These are phyloP conservation scores for Drosophila pseudoobscura DNA, from an alignment of 1,140 invertebrate genomes.

Conservation along the genomic window DNA sequence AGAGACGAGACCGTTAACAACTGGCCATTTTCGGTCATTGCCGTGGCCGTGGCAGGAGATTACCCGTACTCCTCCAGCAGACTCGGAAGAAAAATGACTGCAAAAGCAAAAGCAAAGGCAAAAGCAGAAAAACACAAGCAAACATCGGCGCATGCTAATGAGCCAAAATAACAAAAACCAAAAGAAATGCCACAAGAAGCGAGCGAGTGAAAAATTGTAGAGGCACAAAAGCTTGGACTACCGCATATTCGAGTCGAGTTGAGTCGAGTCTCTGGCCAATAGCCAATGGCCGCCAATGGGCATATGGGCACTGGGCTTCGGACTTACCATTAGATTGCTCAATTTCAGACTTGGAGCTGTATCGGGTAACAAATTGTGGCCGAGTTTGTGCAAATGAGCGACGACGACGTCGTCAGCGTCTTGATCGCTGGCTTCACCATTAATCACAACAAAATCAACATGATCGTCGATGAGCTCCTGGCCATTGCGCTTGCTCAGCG, in stretches of 20 bases:
- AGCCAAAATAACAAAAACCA: slow-evolving; percentile 43
- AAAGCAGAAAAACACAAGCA: slow-evolving; percentile 36
- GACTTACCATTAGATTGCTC: slow-evolving; percentile 83
- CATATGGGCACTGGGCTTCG: neutral
- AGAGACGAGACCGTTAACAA: slow-evolving; percentile 34
- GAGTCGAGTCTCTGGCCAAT: slow-evolving; percentile 13
- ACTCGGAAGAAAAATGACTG: slow-evolving; percentile 14
- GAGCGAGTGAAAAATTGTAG: slow-evolving; percentile 12
- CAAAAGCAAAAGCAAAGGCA: slow-evolving; percentile 15
- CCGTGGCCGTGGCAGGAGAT: slow-evolving; percentile 54
- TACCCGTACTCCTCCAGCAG: neutral
- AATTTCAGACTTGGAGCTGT: slow-evolving; percentile 82
- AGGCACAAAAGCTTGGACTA: slow-evolving; percentile 36
- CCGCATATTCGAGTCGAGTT: slow-evolving; percentile 7
- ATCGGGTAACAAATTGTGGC: slow-evolving; percentile 78
- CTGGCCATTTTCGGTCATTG: slow-evolving; percentile 73
- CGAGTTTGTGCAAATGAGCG: slow-evolving; percentile 63
- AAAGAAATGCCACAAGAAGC: slow-evolving; percentile 1
- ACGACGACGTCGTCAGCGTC: slow-evolving; percentile 35
- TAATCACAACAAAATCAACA: slow-evolving; percentile 80
- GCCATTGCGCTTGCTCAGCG: slow-evolving; percentile 29
- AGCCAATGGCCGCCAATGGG: slow-evolving; percentile 1
- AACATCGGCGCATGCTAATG: slow-evolving; percentile 70
- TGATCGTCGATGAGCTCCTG: slow-evolving; percentile 75
- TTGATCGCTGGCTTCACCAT: slow-evolving; percentile 57